phyloP scores from a whole-genome alignment of 1,140 invertebrate species.

The Aphis craccivora region DNA sequence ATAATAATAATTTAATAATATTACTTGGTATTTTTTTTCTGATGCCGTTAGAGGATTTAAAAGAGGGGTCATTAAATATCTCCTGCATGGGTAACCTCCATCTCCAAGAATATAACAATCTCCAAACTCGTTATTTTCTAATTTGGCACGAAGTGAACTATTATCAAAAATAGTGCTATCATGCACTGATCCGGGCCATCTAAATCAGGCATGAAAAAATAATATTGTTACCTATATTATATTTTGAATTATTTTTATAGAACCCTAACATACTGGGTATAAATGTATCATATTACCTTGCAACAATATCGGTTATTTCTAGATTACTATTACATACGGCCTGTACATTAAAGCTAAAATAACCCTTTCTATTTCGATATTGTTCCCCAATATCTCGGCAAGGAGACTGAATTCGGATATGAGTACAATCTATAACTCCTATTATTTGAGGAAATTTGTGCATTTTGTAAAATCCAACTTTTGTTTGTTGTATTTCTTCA shows the following conservation, averaged over 20 bases:
- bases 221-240: too few species aligned
- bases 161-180: too few species aligned
- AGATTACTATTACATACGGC: neutral
- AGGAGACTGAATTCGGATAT: neutral
- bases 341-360: neutral
- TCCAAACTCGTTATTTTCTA: neutral
- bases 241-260: too few species aligned
- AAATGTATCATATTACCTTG: too few species aligned
- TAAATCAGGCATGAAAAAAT: too few species aligned
- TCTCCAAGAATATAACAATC: neutral
- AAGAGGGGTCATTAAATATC: neutral
- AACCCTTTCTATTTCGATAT: neutral
- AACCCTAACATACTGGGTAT: too few species aligned
- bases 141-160: neutral
- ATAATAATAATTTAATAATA: too few species aligned
- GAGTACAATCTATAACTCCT: neutral
- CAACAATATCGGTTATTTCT: neutral
- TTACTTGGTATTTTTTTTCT: neutral
- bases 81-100: neutral
- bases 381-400: neutral
- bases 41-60: too few species aligned
- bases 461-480: neutral
- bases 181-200: too few species aligned
- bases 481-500: neutral
- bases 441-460: neutral